Base-by-base conservation (phyloP, 1,140 invertebrate genomes). In the Aphis gossypii region DNA sequence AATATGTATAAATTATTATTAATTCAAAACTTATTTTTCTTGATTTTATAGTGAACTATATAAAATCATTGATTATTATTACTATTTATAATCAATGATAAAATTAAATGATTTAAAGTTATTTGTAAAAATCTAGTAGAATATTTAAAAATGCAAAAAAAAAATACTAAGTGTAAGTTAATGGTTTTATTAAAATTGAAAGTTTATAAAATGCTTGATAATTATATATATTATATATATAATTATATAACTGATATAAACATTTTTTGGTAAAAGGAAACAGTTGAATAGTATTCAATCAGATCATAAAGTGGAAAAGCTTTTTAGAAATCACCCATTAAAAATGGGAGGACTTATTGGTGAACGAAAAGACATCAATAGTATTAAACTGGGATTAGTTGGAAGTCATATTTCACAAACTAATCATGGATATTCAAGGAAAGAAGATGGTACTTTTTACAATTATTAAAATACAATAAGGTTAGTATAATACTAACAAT, bases 391-490 rank as follows among this genome's bases (percentile, higher is more conserved):
- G 30, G 91, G 91, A 41, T 54, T 83, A 41, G 91, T 38, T 41
- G 91, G 91, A 2, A 93, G 91, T 54, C 91, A 93, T 30, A 93
- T 93, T 54, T 93, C 91, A 41, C 91, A 93, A 83, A 93, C 91
- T 8, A 93, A 93, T 25, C 91, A 93, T 41, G 91, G 91, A 51
- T 93, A 93, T 35, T 93, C 91, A 30, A 84, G 91, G 44, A 93
- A 93, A 84, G 91, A 93, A 56, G 91, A 93, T 54, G 91, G 91
- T 8, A 93, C 91, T 21, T 93, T 93, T 84, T 93, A 93, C 46
- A 93, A 93, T 18, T 93, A 93, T 93, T 93, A 20, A 76, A 48
- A 68, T 54, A 25, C 9, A 18, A 38, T 46, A 46, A 38, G 18
- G 25, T 86, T 48, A 48, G 41, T 86, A 4, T 48, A 35, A 38